Conservation (phyloP, 2,113 vertebrate species). For the Urocitellus parryii region DNA sequence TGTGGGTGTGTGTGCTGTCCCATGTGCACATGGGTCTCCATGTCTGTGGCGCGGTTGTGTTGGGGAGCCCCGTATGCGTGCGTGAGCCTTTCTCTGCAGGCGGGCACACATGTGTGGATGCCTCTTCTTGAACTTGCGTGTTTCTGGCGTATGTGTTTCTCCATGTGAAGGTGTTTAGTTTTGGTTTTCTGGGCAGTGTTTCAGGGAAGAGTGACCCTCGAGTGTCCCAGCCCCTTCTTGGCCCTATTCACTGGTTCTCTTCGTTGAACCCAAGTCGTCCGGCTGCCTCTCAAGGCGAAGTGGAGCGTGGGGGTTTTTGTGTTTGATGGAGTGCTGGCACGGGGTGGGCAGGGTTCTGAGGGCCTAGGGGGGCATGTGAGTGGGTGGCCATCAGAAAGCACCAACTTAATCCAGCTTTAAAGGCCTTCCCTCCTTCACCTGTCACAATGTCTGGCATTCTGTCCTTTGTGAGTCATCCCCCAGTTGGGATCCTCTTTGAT, state of each 20-base stretch:
- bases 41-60: neutral
- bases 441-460: conserved; percentile 28
- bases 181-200: neutral
- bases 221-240: neutral
- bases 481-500: conserved; percentile 21
- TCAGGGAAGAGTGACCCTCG: neutral
- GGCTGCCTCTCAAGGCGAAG: neutral
- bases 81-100: neutral
- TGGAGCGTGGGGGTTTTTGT: neutral
- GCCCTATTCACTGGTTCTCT: neutral
- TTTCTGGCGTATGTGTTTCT: neutral
- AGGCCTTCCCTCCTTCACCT: conserved; percentile 15
- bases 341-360: neutral
- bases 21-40: fast-evolving
- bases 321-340: neutral
- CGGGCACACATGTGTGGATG: neutral
- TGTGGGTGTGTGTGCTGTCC: neutral
- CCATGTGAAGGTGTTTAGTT: neutral
- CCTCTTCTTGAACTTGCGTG: neutral
- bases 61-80: neutral
- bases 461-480: neutral
- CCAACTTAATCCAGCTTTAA: conserved; percentile 58
- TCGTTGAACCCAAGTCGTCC: neutral
- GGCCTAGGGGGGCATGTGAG: neutral
- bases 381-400: conserved; percentile 25